Evolutionary conservation across 1,140 invertebrate species (phyloP), one percentile per base, ranked within the genome.

Genomic region (Sarcophaga peregrina): DNA sequence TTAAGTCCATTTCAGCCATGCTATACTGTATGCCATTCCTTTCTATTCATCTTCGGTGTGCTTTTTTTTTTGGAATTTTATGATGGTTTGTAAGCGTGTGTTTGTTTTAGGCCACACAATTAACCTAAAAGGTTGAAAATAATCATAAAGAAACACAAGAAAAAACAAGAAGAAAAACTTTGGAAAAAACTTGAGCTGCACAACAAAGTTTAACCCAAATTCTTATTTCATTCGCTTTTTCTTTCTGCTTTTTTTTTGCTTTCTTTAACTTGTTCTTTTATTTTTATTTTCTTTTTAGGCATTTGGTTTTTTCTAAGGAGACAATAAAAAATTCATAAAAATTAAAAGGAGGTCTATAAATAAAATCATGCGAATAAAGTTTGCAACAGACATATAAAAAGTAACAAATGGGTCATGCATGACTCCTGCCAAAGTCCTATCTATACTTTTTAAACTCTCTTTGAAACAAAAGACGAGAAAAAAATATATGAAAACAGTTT

Each of bases 291-390:
- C 25, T 37, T 37, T 37, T 37, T 37, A 68, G 20, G 20, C 10
- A 20, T 13, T 58, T 58, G 6, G 15, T 58, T 58, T 13, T 58
- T 58, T 58, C n/a, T 15, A 3, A n/a, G 17, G 62, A 68, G 46
- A 76, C 74, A 76, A 48, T 76, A 76, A 76, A 76, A 76, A 76
- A 48, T 17, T 48, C 46, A 76, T 76, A 76, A 76, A 76, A 74
- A 48, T 48, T 76, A 68, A 68, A 68, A 68, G 62, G 1, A 68
- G 62, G 62, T 68, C 20, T 17, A 68, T 68, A 68, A 68, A 68
- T 68, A 68, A 68, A 68, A 68, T 37, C 25, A 37, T 2, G 25
- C 25, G 25, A 2, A 37, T 37, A 37, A 37, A 37, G 25, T 37
- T 37, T 4, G 25, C 4, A 37, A 37, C 25, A 37, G 25, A 37